Base-by-base conservation (phyloP, 2,888 invertebrate genomes). In the Cordilura impudica region DNA sequence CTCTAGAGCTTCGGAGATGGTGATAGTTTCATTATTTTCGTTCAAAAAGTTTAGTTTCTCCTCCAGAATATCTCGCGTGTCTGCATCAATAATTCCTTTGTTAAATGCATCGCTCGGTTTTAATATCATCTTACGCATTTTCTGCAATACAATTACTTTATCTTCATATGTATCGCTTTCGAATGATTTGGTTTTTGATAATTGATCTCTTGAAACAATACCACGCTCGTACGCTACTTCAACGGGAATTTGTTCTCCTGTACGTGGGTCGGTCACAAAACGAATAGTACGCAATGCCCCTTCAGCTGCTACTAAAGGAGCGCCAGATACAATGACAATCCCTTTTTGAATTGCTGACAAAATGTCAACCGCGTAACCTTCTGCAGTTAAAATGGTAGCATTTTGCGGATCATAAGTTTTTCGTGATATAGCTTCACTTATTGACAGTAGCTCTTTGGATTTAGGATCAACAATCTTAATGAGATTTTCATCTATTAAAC, bases 221-320 rank as follows among this genome's bases (percentile, higher is more conserved):
- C 96, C 96, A 78, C 94, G 91, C 86, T 94, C 93, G 82, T 95
- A 93, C 2, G 97, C 97, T 63, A 95, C 94, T 88, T 95, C 94
- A 83, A 96, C 92, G 1, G 95, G 95, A 82, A 96, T 91, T 86
- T 94, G 93, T 86, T 95, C 93, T 2, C 95, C 96, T 0, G 96
- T 95, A 83, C 92, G 93, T 0, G 97, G 96, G 89, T 97, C 96
- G 69, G 93, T 91, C 12, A 95, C 92, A 91, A 94, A 93, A 82
- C 91, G 92, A 4, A 95, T 92, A 0, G 93, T 92, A 87, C 94
- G 93, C 69, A 94, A 91, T 0, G 94, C 92, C 82, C 93, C 93
- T 72, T 94, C 93, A 1, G 94, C 93, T 4, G 94, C 94, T 4
- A 94, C 92, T 61, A 95, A 89, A 1, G 96, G 96, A 7, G 94